Evolutionary conservation across 2,797 vertebrate genomes (phyloP), one percentile per base, ranked within the genome.

Genomic region (Acipenser ruthenus): DNA sequence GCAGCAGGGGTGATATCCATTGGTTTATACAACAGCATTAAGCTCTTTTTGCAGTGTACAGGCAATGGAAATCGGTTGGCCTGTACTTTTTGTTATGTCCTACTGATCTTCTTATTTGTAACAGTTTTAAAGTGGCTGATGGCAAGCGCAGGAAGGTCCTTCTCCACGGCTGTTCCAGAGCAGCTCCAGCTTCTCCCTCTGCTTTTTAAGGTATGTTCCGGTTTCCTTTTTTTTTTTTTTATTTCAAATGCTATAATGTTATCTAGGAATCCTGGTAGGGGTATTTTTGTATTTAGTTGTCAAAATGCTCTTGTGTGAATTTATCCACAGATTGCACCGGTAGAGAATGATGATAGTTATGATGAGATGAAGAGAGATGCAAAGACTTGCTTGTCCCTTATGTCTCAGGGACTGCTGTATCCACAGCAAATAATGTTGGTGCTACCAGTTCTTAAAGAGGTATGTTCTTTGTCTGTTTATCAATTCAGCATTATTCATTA

Each of bases 291-390:
- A 37, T 37, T 37, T 37, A 37, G 37, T 37, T 37, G 18, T 18
- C 18, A 18, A 18, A 18, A 18, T 18, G 18, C 18, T 18, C 1
- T 1, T 18, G 37, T 37, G 37, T 37, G 37, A 37, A 37, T 37
- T 37, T 37, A 37, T 37, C 37, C 5, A 1, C 79, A 99, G 96
- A 98, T 99, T 71, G 96, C 96, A 70, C 96, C 96, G 0, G 95
- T 99, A 58, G 96, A 99, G 85, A 98, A 98, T 11, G 95, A 99
- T 69, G 95, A 93, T 79, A 97, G 89, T 78, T 98, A 99, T 0
- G 96, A 99, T 82, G 96, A 99, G 78, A 87, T 99, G 77, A 99
- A 99, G 84, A 93, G 92, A 83, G 96, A 99, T 71, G 94, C 96
- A 47, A 98, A 96, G 85, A 93, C 93, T 72, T 98, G 96, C 78